These are phyloP conservation scores for Cordilura impudica DNA, from an alignment of 2,888 invertebrate genomes.

Conservation along the genomic window DNA sequence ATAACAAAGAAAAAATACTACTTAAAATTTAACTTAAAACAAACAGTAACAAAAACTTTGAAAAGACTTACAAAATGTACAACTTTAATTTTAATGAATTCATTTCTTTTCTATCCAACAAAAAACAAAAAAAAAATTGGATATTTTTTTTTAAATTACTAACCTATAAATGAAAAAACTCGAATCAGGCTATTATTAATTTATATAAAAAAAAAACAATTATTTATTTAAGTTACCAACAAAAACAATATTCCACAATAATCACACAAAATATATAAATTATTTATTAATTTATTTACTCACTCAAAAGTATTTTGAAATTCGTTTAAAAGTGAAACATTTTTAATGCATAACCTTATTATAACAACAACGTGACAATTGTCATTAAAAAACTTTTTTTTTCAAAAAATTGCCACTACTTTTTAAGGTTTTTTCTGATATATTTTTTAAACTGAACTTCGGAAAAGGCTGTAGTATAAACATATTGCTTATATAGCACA, in stretches of 20 bases:
- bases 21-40: conserved; percentile 53
- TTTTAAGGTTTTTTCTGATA: no score
- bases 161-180: conserved; percentile 62
- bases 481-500: no score
- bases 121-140: conserved; percentile 19
- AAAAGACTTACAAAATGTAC: conserved; percentile 62
- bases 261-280: conserved; percentile 11
- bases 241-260: conserved; percentile 48
- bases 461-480: no score
- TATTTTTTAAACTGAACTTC: no score
- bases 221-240: conserved; percentile 59
- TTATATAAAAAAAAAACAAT: conserved; percentile 45
- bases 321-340: not conserved
- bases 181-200: conserved; percentile 65
- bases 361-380: no score
- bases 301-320: not conserved
- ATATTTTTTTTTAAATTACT: conserved; percentile 18
- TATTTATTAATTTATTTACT: not conserved
- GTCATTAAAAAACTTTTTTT: no score
- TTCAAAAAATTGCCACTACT: no score
- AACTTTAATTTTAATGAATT: conserved; percentile 52
- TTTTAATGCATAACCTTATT: no score
- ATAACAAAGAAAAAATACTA: conserved; percentile 15
- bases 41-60: conserved; percentile 40
- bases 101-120: conserved; percentile 23